Percentiles rank a stretch among this genome's conserved stretches.
These are phyloP conservation scores for Lasioglossum leucozonium DNA, from an alignment of 2,888 invertebrate species.

Conservation along the genomic window DNA sequence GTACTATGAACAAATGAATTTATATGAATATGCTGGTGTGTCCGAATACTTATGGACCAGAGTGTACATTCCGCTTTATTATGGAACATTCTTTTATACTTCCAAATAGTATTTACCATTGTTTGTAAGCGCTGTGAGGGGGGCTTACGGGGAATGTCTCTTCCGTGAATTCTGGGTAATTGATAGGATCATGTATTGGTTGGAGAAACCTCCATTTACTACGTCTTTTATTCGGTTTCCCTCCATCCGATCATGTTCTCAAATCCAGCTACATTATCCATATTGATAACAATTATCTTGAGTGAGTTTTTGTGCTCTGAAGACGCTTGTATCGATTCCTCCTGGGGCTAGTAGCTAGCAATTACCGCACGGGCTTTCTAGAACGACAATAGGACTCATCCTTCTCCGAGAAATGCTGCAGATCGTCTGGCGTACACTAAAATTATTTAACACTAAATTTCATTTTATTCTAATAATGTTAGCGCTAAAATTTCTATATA, in stretches of 20 bases:
- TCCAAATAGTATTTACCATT: not conserved
- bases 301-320: constrained; percentile 47
- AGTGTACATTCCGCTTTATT: not conserved
- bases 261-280: constrained; percentile 21
- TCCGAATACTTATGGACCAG: not conserved
- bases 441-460: no score
- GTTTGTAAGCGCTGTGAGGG: not conserved
- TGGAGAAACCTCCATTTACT: not conserved
- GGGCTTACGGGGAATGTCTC: not conserved
- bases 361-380: constrained; percentile 22
- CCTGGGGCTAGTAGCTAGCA: constrained; percentile 4
- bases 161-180: not conserved
- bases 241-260: not conserved
- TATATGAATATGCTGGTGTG: not conserved
- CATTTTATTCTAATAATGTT: no score
- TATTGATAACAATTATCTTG: constrained; percentile 56
- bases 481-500: no score
- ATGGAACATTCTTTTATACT: not conserved
- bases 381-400: constrained; percentile 29
- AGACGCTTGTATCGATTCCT: constrained; percentile 40
- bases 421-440: not conserved
- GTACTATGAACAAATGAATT: no score
- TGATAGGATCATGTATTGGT: constrained; percentile 1
- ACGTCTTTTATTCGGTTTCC: not conserved
- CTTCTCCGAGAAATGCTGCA: not conserved